A percentile compares a stretch with the other conserved stretches of the same genome.
phyloP scores from a whole-genome alignment of 1,140 invertebrate species.

The Coboldia fuscipes region DNA sequence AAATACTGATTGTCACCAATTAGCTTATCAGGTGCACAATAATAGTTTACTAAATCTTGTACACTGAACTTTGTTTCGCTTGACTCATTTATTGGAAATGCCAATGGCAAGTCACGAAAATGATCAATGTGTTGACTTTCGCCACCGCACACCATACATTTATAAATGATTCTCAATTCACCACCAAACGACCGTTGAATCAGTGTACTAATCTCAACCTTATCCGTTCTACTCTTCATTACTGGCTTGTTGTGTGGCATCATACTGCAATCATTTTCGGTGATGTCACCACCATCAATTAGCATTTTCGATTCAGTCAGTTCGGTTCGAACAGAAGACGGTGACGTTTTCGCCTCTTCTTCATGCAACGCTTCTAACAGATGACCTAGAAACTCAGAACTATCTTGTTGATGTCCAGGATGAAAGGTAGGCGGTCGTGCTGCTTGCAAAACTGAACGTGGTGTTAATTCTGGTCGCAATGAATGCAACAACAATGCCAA shows the following conservation, averaged over 20 bases:
- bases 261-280: neutral
- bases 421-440: slow-evolving; percentile 54
- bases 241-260: slow-evolving; percentile 2
- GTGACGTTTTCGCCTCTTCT: slow-evolving; percentile 24
- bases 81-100: slow-evolving; percentile 36
- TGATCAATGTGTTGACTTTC: slow-evolving; percentile 48
- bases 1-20: slow-evolving; percentile 63
- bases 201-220: slow-evolving; percentile 15
- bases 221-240: slow-evolving; percentile 4
- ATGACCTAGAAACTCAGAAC: slow-evolving; percentile 68
- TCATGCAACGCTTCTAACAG: slow-evolving; percentile 48
- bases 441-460: slow-evolving; percentile 38
- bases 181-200: slow-evolving; percentile 54
- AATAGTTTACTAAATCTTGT: slow-evolving; percentile 49
- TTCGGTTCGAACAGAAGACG: neutral
- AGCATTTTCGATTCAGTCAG: neutral
- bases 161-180: slow-evolving; percentile 42
- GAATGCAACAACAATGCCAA: slow-evolving; percentile 54
- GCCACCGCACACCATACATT: slow-evolving; percentile 43
- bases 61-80: slow-evolving; percentile 13
- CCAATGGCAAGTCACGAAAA: slow-evolving; percentile 60
- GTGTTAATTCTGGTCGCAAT: slow-evolving; percentile 35
- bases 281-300: neutral
- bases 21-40: slow-evolving; percentile 50
- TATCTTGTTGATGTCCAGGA: slow-evolving; percentile 60